Base-by-base conservation (phyloP, 2,888 invertebrate genomes). In the Tinea pellionella region DNA sequence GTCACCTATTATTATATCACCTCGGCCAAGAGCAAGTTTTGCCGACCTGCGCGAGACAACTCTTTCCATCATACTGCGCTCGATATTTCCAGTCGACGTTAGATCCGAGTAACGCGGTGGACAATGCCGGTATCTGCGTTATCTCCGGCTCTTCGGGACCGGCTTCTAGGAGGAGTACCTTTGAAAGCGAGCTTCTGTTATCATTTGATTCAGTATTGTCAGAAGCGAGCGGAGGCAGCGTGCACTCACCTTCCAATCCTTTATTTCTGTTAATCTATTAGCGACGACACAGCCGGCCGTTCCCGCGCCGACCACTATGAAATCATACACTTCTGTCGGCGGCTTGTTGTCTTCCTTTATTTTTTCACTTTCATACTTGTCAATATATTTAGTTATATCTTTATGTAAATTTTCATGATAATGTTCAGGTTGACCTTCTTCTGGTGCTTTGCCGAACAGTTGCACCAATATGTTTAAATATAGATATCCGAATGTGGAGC, bases 21-120 rank as follows among this genome's bases (percentile, higher is more conserved):
- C 78, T 72, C 0, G 80, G 75, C 91, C 91, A 91, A 0, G 72
- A 64, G 62, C 92, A 92, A 3, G 84, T 77, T n/a, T 87, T 82
- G 1, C 77, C 80, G 1, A 73, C 71, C 61, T 82, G 73, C 0
- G 89, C 89, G 12, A 89, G 72, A 63, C 92, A 92, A 56, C 89
- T 88, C 63, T 83, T 80, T 1, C 88, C 84, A 57, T 90, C 85
- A 0, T 90, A 90, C 66, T 89, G 88, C 0, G 92, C 92, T 60
- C 77, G 72, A 71, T 91, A 93, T 16, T 75, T 76, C 92, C 92
- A 93, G 73, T 92, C 92, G 16, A 92, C 84, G 67, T 88, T 90
- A 18, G 91, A 90, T 9, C 88, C 78, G 53, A 89, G 78, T 1
- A 91, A 73, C 3, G 80, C 75, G 0, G 89, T 84, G 0, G 90